phyloP scores from a whole-genome alignment of 1,140 invertebrate species.

The Armadillidium nasatum region DNA sequence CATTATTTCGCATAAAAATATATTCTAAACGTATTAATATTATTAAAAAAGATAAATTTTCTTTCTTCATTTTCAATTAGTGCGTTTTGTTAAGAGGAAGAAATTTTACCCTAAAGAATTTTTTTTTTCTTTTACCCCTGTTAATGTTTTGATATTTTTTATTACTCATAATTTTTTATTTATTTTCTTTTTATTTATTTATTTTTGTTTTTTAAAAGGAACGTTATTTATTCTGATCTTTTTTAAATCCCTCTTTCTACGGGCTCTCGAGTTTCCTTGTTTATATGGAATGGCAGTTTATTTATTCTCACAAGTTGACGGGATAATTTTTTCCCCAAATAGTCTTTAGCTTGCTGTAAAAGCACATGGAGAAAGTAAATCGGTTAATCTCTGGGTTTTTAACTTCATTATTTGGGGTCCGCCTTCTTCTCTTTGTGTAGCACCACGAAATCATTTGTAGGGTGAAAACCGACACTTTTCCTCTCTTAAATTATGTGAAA shows the following conservation, averaged over 20 bases:
- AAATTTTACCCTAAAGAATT: too few relatives aligned
- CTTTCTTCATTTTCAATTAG: too few relatives aligned
- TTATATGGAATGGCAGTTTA: background rate
- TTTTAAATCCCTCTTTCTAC: background rate
- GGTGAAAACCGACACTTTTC: constrained; percentile 7
- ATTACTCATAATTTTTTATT: too few relatives aligned
- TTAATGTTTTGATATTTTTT: too few relatives aligned
- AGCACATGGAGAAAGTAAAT: background rate
- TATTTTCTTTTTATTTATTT: too few relatives aligned
- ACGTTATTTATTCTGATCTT: background rate
- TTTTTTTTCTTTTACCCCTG: too few relatives aligned
- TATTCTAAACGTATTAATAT: too few relatives aligned
- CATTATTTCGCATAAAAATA: too few relatives aligned
- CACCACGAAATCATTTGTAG: background rate
- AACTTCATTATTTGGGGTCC: background rate
- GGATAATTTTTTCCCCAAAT: constrained; percentile 1
- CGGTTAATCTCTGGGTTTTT: background rate
- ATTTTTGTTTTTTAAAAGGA: too few relatives aligned
- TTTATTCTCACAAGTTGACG: background rate
- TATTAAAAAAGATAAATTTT: too few relatives aligned
- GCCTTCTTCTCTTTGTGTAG: background rate
- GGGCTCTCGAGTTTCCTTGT: background rate
- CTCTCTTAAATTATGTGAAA: constrained; percentile 7
- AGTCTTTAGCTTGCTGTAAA: background rate
- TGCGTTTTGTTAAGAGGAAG: too few relatives aligned